Percentiles rank a stretch among this genome's conserved stretches.
These are phyloP conservation scores for Oryzaephilus surinamensis DNA, from an alignment of 1,140 invertebrate species.

Conservation along the genomic window DNA sequence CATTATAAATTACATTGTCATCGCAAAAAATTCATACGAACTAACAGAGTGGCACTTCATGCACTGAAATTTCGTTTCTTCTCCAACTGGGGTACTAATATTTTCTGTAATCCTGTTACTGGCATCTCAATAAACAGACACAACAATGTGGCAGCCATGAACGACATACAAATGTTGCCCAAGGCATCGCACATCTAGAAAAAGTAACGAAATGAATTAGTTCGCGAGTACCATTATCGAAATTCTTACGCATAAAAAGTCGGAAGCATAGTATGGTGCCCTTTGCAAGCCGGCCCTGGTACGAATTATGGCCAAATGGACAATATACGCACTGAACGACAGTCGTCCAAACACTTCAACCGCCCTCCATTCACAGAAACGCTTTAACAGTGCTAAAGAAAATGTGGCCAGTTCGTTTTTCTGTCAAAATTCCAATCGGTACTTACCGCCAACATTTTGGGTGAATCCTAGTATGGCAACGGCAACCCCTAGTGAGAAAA, in stretches of 20 bases:
- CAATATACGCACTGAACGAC: slow-evolving; percentile 21
- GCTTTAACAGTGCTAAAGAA: slow-evolving; percentile 17
- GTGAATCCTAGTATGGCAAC: slow-evolving; percentile 24
- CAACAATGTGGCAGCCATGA: slow-evolving; percentile 15
- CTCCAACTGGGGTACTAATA: slow-evolving; percentile 18
- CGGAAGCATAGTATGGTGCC: slow-evolving; percentile 10
- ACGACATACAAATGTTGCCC: slow-evolving; percentile 15
- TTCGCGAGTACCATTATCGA: slow-evolving; percentile 11
- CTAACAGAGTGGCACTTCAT: no score
- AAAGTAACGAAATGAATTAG: not conserved
- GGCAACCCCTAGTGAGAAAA: slow-evolving; percentile 17
- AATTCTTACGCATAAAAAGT: slow-evolving; percentile 11
- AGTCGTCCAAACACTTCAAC: slow-evolving; percentile 17
- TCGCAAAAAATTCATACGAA: no score
- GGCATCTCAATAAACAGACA: slow-evolving; percentile 25
- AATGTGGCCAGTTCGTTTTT: not conserved
- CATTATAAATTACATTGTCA: no score
- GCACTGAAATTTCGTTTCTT: not conserved
- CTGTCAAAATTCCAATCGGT: no score
- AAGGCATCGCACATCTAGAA: slow-evolving; percentile 13
- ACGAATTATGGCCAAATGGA: slow-evolving; percentile 18
- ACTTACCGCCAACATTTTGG: slow-evolving; percentile 23
- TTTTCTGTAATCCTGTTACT: slow-evolving; percentile 21
- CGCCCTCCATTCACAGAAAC: slow-evolving; percentile 13
- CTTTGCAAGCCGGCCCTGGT: no score